These are phyloP conservation scores for Delia radicum DNA, from an alignment of 1,140 invertebrate genomes.

Conservation along the genomic window DNA sequence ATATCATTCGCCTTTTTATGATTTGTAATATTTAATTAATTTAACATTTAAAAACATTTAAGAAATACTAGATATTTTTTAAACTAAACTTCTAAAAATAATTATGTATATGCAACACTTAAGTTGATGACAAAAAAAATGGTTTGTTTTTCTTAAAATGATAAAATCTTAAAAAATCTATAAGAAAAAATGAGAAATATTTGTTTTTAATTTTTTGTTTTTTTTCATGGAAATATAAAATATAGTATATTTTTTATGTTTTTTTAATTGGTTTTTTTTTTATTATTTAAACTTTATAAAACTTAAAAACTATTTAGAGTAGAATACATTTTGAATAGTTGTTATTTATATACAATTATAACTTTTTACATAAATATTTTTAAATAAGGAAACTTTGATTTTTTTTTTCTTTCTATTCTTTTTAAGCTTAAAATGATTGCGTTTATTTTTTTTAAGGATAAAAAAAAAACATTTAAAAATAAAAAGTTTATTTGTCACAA, in stretches of 20 bases:
- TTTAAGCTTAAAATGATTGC: background rate
- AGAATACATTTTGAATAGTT: too few species aligned
- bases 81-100: too few species aligned
- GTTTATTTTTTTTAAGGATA: background rate
- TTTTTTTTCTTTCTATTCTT: background rate
- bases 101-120: background rate
- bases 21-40: background rate
- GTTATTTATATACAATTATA: too few species aligned
- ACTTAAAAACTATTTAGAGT: too few species aligned
- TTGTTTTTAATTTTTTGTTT: background rate
- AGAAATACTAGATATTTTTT: background rate
- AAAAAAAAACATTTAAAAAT: slow-evolving; percentile 1
- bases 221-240: background rate
- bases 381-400: slow-evolving; percentile 15
- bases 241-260: background rate
- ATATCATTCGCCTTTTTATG: too few species aligned
- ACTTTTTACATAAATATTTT: background rate
- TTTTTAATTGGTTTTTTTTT: background rate
- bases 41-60: background rate
- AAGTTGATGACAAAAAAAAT: too few species aligned
- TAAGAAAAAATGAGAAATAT: background rate
- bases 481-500: background rate
- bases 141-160: background rate
- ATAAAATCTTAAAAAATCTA: background rate
- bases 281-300: background rate